Evolutionary conservation across 1,140 invertebrate species (phyloP), one percentile per base, ranked within the genome.

Genomic region (Luehdorfia chinensis): DNA sequence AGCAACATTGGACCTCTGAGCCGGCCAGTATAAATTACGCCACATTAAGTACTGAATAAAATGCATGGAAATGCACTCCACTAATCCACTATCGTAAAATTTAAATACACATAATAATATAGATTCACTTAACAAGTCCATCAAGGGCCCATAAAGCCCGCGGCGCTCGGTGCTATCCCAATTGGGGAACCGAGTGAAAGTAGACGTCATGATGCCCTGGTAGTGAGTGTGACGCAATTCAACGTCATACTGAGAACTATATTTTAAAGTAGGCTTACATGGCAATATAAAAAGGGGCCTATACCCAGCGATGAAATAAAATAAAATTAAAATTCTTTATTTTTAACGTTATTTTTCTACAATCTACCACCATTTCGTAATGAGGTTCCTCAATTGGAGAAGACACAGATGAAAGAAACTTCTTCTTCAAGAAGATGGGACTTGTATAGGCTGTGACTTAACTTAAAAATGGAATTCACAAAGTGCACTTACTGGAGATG

Each of bases 121-220:
- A 32, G 45, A 59, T 58, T 63, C 64, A 66, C 56, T 66, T 66
- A 58, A 54, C 44, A 33, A 50, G 54, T 45, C 27, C 47, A 51
- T 50, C 49, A 52, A 31, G 27, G 39, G 1, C 1, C 31, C 25
- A 50, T 55, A 53, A 37, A 45, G 32, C 25, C 12, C 43, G 25
- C 21, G 25, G 41, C 46, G 2, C 33, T 16, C 30, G 31, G 28
- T 41, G 2, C 27, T n/a, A 47, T 55, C 49, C 56, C 55, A 62
- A 69, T 65, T 59, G 50, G 43, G 55, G 41, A 54, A 36, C 27
- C 37, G 33, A 66, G 67, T 63, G 70, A 74, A 74, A 74, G 66
- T 59, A 32, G 46, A 55, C 59, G 61, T 69, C 69, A 63, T 50
- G 34, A 21, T 30, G 16, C 19, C 44, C 28, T 23, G 14, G 30